A percentile compares a stretch with the other conserved stretches of the same genome.
These are phyloP conservation scores for Baryphthengus martii DNA, from an alignment of 2,113 vertebrate genomes.

Conservation along the genomic window DNA sequence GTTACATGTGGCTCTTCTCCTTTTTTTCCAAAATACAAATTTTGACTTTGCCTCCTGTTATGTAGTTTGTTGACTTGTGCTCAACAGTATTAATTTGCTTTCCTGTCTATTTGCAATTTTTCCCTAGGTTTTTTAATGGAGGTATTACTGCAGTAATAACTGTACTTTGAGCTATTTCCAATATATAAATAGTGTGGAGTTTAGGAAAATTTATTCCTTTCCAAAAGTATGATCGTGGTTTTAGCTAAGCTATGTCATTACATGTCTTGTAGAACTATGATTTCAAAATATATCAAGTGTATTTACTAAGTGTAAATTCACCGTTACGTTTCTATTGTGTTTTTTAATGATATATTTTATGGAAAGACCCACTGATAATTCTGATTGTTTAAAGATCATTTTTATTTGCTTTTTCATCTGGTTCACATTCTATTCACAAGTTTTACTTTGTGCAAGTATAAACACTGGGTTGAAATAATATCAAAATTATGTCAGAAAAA, in stretches of 20 bases:
- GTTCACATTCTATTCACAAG: not conserved
- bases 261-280: not conserved
- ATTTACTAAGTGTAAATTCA: not conserved
- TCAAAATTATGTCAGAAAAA: not conserved
- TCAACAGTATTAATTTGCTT: not conserved
- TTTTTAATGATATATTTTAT: not conserved
- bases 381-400: not conserved
- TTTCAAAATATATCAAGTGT: not conserved
- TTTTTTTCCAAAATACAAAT: constrained; percentile 38
- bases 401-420: not conserved
- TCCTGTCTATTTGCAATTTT: not conserved
- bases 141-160: not conserved
- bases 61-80: not conserved
- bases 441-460: not conserved
- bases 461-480: not conserved
- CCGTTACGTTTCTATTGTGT: not conserved
- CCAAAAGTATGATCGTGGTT: not conserved
- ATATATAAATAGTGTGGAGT: accelerated
- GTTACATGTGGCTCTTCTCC: constrained; percentile 36
- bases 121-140: not conserved
- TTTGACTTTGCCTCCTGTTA: constrained; percentile 7
- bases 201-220: not conserved
- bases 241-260: not conserved
- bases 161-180: not conserved
- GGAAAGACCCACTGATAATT: not conserved